phyloP scores from a whole-genome alignment of 2,113 vertebrate species.

The Sceloporus tristichus region DNA sequence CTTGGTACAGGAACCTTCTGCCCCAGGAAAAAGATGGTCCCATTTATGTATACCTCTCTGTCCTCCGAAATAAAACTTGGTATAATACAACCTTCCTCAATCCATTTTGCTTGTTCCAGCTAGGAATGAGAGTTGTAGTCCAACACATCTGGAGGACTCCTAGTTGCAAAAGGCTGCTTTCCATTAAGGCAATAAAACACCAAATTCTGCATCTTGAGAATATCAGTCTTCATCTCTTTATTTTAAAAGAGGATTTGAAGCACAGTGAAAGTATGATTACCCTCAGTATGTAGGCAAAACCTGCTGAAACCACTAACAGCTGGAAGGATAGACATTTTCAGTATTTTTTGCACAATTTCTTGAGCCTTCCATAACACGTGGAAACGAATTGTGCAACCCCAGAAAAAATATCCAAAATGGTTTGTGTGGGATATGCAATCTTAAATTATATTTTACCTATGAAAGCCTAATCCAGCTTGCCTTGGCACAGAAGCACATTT shows the following conservation, averaged over 20 bases:
- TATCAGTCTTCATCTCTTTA: background rate
- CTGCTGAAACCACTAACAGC: background rate
- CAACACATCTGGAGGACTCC: background rate
- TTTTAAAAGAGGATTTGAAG: too few relatives aligned
- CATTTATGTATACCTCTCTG: background rate
- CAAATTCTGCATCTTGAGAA: background rate
- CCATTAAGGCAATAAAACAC: background rate
- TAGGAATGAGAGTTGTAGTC: background rate
- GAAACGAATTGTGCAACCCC: background rate
- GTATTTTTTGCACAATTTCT: background rate
- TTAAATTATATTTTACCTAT: background rate
- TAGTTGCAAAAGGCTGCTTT: background rate
- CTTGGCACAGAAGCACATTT: background rate
- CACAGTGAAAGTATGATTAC: too few relatives aligned
- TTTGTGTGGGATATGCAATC: background rate
- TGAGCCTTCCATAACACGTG: too few relatives aligned
- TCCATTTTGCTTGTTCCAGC: background rate
- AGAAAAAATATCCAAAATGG: background rate
- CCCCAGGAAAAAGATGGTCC: background rate
- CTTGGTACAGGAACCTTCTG: background rate
- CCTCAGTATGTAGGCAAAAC: background rate
- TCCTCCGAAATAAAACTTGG: background rate
- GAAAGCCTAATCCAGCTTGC: background rate
- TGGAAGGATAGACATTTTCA: too few relatives aligned
- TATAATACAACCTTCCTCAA: background rate